Base-by-base conservation (phyloP, 2,113 vertebrate genomes). In the Aplodontia rufa region DNA sequence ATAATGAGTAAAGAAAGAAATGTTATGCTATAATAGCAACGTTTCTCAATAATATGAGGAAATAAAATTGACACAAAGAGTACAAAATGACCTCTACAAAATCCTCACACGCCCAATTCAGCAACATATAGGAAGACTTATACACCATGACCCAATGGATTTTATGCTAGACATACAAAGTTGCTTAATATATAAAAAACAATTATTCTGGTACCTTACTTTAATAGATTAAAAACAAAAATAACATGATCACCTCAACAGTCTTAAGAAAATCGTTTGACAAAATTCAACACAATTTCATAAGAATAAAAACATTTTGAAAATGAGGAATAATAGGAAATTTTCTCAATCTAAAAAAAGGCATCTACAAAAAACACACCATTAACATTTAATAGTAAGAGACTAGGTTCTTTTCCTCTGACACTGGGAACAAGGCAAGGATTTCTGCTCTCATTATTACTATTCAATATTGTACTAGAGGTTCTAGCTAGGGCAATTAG, bases 81-180 rank as follows among this genome's bases (percentile, higher is more conserved):
- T 10, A 64, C 42, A 35, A 95, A 92, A 69, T 83, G 53, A 92
- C 24, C 49, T 88, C 51, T 64, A 71, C 32, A 79, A 91, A 93
- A 93, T 55, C 64, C 17, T 55, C 84, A 22, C 5, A 85, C 68
- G 71, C 49, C 28, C 20, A 89, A 89, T 58, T 30, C 49, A 96
- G 32, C 4, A 79, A 71, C 7, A 81, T 55, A 69, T 80, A 88
- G 53, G 83, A 91, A 37, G 28, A 82, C 74, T 45, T 87, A 58
- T 62, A 87, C 16, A 55, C 7, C 3, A 64, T 85, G 32, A 84
- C 30, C 30, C 7, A 87, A 19, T 84, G 22, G 28, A 42, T 76
- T 84, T 93, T 91, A 96, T 62, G 30, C 45, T 45, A 90, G 12
- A 40, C 40, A 89, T 81, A 24, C 30, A 88, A 74, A 4, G 20